These are phyloP conservation scores for Scolopax bukidnonensis DNA, from an alignment of 2,797 vertebrate species.

Conservation along the genomic window DNA sequence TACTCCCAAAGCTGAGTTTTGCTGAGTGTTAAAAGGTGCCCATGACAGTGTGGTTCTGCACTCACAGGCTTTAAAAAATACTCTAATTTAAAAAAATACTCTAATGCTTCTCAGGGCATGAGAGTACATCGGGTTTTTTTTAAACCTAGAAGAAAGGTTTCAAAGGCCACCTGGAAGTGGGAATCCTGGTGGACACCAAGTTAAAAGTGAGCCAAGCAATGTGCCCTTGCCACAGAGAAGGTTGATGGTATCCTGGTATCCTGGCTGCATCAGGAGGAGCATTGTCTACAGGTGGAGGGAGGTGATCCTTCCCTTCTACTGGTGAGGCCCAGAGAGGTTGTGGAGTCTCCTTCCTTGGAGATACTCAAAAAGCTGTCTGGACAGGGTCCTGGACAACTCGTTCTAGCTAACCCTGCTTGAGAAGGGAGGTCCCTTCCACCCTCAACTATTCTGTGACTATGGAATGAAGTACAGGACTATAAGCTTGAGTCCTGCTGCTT, in stretches of 20 bases:
- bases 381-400: background rate
- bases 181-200: background rate
- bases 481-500: background rate
- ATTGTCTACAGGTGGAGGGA: background rate
- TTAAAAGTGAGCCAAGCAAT: background rate
- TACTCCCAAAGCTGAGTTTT: background rate
- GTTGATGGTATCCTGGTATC: no score
- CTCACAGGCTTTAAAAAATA: background rate
- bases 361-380: background rate
- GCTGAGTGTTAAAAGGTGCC: background rate
- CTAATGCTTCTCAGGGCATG: background rate
- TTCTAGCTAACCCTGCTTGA: background rate
- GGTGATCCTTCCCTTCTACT: background rate
- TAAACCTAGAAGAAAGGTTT: background rate
- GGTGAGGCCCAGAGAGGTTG: no score
- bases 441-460: background rate
- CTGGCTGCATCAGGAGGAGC: background rate
- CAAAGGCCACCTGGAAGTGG: background rate
- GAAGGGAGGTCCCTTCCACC: background rate
- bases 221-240: background rate
- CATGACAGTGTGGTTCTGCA: background rate
- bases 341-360: background rate
- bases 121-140: rapidly evolving
- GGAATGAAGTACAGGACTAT: background rate
- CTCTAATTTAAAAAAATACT: no score